These are phyloP conservation scores for Peucedramus taeniatus DNA, from an alignment of 2,113 vertebrate species.

Conservation along the genomic window DNA sequence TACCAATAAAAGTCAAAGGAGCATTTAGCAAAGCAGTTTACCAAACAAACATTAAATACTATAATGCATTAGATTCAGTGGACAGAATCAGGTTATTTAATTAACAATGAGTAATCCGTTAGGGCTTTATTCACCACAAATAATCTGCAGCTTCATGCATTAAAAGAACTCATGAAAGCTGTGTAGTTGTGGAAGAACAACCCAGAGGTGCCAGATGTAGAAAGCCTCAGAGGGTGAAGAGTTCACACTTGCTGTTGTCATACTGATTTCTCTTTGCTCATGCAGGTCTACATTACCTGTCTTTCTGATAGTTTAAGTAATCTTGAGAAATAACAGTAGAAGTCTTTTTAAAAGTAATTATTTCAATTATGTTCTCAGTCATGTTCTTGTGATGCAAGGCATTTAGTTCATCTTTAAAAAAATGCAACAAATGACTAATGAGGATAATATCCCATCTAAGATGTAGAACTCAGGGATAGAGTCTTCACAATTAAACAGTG, in stretches of 20 bases:
- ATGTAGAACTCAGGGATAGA: not conserved
- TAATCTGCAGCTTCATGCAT: constrained; percentile 51
- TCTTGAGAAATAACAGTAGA: not conserved
- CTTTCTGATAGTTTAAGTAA: not conserved
- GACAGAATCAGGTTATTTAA: constrained; percentile 78
- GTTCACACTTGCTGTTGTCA: not conserved
- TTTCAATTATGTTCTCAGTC: not conserved
- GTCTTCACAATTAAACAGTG: not conserved
- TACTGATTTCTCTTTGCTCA: not conserved
- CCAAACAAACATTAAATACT: constrained; percentile 82
- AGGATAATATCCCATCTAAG: not conserved
- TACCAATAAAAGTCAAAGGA: constrained; percentile 83
- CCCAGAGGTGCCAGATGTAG: not conserved
- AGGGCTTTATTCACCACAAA: constrained; percentile 70
- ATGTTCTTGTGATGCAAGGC: not conserved
- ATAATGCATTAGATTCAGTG: constrained; percentile 78
- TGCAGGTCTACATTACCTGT: not conserved
- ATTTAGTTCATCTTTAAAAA: not conserved
- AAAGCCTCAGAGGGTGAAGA: not conserved
- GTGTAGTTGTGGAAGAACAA: not conserved
- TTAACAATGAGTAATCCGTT: constrained; percentile 75
- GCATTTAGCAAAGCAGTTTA: constrained; percentile 81
- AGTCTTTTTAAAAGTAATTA: not conserved
- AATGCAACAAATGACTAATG: not conserved
- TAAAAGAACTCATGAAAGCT: constrained; percentile 8